Base-by-base conservation (phyloP, 2,113 vertebrate genomes). In the Gnathonemus longibarbis region DNA sequence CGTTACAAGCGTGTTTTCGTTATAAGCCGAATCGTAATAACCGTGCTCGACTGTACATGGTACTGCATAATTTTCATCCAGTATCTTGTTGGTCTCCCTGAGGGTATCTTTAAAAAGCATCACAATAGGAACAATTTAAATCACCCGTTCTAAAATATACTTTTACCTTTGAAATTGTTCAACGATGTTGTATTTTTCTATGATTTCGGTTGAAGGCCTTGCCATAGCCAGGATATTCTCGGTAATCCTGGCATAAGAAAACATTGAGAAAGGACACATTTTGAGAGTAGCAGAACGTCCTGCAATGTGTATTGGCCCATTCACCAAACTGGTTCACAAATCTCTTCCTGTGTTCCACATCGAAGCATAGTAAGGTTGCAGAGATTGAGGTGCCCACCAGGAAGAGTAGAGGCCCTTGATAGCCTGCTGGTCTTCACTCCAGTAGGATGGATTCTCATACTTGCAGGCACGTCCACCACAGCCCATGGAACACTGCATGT, bases 401-500 rank as follows among this genome's bases (percentile, higher is more conserved):
- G 98, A 98, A 0, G 98, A 99, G 93, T 98, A 99, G 91, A 99
- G 94, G 24, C 98, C 98, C 91, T 94, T 96, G 42, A 99, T 93
- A 83, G 97, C 98, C 93, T 99, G 98, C 15, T 98, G 95, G 89
- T 97, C 95, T 8, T 97, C 96, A 0, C 95, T 96, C 98, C 98
- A 99, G 88, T 95, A 95, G 35, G 93, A 90, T 0, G 98, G 97
- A 89, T 97, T 98, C 92, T 99, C 98, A 2, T 98, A 99, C 93
- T 99, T 99, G 97, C 98, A 99, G 0, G 94, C 94, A 70, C 94
- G 96, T 2, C 98, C 98, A 2, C 98, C 97, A 42, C 98, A 99
- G 0, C 97, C 96, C 90, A 98, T 94, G 0, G 97, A 98, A 88
- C 98, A 99, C 66, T 98, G 98, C 96, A 99, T 90, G 89, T 96